Evolutionary conservation across 2,797 vertebrate species (phyloP), one percentile per base, ranked within the genome.

Genomic region (Sebastes goodei): DNA sequence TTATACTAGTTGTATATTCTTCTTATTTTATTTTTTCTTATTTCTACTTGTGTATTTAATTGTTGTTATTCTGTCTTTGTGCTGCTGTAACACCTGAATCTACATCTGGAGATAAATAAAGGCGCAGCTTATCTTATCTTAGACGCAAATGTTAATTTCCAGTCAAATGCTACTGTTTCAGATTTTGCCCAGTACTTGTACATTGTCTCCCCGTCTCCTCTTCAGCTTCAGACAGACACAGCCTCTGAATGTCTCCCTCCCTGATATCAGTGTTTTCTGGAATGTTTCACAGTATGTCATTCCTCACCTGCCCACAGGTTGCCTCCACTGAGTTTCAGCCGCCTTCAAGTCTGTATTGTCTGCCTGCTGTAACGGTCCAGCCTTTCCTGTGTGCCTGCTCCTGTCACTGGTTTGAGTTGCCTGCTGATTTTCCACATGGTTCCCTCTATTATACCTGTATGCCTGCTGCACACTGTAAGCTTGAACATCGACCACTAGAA

Each of bases 271-370:
- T 23, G 21, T 38, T 33, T 12, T 33, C 15, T 59, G 35, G 59
- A 66, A 21, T 62, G 57, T 68, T 81, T n/a, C 29, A 62, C 46
- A 21, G 3, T 17, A 7, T 74, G 73, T 63, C 29, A 53, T 66
- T 79, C 66, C 62, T 77, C 49, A 70, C 71, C 46, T 77, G 66
- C 32, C 69, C 57, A 59, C 65, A 71, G 25, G 72, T 72, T 65
- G 29, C 66, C 68, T 52, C 61, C 56, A 65, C 69, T 62, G 55
- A 74, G 73, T 80, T 52, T 76, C 67, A 67, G 55, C 69, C 72
- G 56, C 42, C 53, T 11, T 2, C 5, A 49, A 10, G 61, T 25
- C 66, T 63, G n/a, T 38, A n/a, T 0, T 11, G 32, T 30, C 27
- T 60, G 11, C 3, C 20, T 59, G 25, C 21, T 5, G 27, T 21